Evolutionary conservation across 2,113 vertebrate species (phyloP), one percentile per base, ranked within the genome.

Genomic region (Sciurus niger): DNA sequence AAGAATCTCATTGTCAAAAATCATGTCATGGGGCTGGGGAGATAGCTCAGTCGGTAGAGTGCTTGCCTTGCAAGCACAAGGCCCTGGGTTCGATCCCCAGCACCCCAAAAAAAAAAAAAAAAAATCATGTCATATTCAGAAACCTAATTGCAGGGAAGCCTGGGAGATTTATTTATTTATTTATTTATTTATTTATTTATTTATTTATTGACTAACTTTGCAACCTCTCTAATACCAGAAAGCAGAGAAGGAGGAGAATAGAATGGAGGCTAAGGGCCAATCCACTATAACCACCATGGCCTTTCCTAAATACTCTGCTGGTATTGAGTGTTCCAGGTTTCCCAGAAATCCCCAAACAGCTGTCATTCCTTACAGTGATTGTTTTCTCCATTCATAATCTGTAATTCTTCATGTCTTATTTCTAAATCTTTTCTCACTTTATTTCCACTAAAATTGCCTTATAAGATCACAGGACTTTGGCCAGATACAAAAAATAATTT

Each of bases 391-490:
- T 60, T 91, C 55, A 32, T 67, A 34, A 65, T 88, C 51, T 83
- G 77, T 74, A 84, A 86, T 93, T 46, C 32, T 4, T 24, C 6
- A 17, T 92, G 25, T 86, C 46, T 88, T 76, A 40, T 53, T 83
- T 90, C 87, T 46, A 91, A 94, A 68, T 95, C 30, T 55, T 93
- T 18, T 2, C 72, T 37, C 77, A 10, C 37, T 85, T 95, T 65
- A 40, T 82, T 48, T 3, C 34, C 53, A 78, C 22, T 82, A 51
- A 83, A 86, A 78, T 67, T 65, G 76, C 43, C 37, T 60, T 84
- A 37, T 13, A 86, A 86, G 48, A 68, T 53, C 77, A 84, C 14
- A 82, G 58, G 60, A 72, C 78, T 48, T 51, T 48, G 9, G n/a
- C 48, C 40, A 86, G 67, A 73, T 83, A 18, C 67, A 77, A 94